Base-by-base conservation (phyloP, 2,113 vertebrate species). In the Pseudorhombus dupliciocellatus region DNA sequence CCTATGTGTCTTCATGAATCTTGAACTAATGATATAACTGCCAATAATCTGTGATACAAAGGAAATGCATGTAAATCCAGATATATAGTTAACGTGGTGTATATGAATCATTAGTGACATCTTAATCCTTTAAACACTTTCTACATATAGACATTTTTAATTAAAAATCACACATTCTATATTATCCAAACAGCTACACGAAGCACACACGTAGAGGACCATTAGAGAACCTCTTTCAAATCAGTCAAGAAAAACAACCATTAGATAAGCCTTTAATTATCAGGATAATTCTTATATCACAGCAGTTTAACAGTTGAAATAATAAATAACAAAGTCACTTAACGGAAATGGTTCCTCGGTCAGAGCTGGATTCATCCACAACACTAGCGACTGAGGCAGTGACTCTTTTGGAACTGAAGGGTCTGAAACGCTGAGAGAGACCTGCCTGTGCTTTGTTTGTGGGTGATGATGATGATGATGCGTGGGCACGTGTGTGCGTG, bases 371-470 rank as follows among this genome's bases (percentile, higher is more conserved):
- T 54, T 15, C 7, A 44, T 66, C 51, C 58, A 46, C 42, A 46
- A 15, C 51, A 34, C 2, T 31, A 22, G 53, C 66, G 52, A 70
- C 18, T 37, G 34, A 14, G 20, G 59, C 0, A 37, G 34, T 78
- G 61, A 34, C 63, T 37, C 15, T 63, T 65, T 75, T 66, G 77
- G 56, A 73, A 68, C 34, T 11, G 24, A 67, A 28, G 64, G 66
- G 66, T 75, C 77, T 55, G 48, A 55, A 53, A 77, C 72, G 62
- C 76, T n/a, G 77, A 77, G 73, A 61, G 77, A 75, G 75, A 60
- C 72, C 53, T 75, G 85, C 66, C 83, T 85, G 88, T 84, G 86
- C 77, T 66, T 24, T 52, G 73, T 80, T 80, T 66, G 88, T 83
- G 86, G 86, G 85, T 66, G 42, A 46, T 6, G 42, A 44, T 20